These are phyloP conservation scores for Grammomys surdaster DNA, from an alignment of 2,113 vertebrate species.

Conservation along the genomic window DNA sequence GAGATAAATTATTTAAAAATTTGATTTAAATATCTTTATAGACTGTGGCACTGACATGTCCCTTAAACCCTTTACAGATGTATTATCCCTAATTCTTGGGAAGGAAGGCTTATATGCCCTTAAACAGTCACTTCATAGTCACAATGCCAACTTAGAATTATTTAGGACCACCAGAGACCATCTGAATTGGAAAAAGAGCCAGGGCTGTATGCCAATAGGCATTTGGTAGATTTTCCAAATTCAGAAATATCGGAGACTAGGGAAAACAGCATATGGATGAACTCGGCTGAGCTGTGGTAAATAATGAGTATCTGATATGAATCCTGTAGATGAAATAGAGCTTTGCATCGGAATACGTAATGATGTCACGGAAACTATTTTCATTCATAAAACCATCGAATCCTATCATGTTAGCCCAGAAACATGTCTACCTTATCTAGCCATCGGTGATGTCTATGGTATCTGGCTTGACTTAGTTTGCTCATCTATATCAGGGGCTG, in stretches of 20 bases:
- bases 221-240: constrained; percentile 29
- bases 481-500: neutral
- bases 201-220: neutral
- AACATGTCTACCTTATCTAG: neutral
- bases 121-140: neutral
- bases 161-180: neutral
- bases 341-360: constrained; percentile 1
- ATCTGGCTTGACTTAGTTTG: neutral
- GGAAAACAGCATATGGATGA: neutral
- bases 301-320: neutral
- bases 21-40: neutral
- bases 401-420: neutral
- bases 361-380: neutral
- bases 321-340: neutral
- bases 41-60: neutral
- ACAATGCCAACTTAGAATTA: neutral
- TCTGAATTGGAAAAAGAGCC: neutral
- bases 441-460: neutral
- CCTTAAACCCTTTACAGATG: neutral
- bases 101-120: neutral
- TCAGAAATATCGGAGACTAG: neutral
- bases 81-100: neutral
- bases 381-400: neutral
- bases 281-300: neutral
- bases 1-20: neutral